Percentiles rank a stretch among this genome's conserved stretches.
Conservation (phyloP, 2,113 vertebrate genomes). For the Hemichromis elongatus region DNA sequence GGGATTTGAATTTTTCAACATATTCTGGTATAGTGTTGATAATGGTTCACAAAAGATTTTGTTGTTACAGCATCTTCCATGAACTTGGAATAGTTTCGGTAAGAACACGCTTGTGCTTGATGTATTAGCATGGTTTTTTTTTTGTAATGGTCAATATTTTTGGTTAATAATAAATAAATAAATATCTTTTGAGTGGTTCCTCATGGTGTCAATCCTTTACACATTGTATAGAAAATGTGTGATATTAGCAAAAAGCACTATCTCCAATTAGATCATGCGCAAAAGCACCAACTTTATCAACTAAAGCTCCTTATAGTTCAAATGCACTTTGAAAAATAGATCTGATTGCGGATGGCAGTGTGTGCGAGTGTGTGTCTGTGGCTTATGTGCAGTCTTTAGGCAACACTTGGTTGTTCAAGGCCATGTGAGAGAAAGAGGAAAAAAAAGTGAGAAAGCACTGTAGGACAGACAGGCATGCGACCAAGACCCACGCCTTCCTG, state of each 20-base stretch:
- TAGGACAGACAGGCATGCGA: conserved; percentile 60
- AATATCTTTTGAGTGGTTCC: neutral
- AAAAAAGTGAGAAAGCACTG: conserved; percentile 65
- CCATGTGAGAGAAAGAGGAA: conserved; percentile 37
- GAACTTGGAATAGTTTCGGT: neutral
- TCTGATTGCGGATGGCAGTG: neutral
- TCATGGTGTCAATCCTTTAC: neutral
- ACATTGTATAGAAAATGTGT: neutral
- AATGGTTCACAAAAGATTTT: neutral
- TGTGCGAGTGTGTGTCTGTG: neutral
- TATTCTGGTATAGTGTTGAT: neutral
- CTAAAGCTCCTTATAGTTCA: neutral
- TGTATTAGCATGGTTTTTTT: neutral
- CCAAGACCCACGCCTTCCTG: conserved; percentile 20
- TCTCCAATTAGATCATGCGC: neutral
- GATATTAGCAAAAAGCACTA: neutral
- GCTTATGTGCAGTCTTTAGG: conserved; percentile 20
- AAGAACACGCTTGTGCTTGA: neutral
- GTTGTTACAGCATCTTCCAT: neutral
- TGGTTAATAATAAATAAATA: neutral
- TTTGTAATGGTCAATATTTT: neutral
- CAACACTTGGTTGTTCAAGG: conserved; percentile 57
- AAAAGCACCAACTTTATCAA: neutral
- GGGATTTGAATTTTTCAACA: neutral
- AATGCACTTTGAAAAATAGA: conserved; percentile 4